A percentile compares a stretch with the other conserved stretches of the same genome.
phyloP scores from a whole-genome alignment of 92 coral and sea anemone species.

The Epizoanthus illoricatus region DNA sequence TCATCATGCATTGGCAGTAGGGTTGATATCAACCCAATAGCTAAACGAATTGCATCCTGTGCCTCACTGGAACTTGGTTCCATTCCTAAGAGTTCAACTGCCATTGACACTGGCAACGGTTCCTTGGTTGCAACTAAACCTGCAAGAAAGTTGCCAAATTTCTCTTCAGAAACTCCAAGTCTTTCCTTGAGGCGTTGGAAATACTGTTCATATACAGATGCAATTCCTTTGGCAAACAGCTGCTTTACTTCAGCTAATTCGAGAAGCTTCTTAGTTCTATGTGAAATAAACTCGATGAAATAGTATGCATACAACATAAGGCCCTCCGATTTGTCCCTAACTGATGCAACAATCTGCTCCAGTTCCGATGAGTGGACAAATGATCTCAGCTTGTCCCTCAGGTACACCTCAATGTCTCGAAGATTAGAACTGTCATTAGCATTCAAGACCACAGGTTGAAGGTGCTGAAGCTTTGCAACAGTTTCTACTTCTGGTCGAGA shows the following conservation, averaged over 20 bases:
- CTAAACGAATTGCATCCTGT: background rate
- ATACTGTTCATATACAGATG: constrained; percentile 39
- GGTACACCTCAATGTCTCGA: constrained; percentile 18
- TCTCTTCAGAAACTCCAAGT: background rate
- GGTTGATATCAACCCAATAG: constrained; percentile 24
- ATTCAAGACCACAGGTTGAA: constrained; percentile 1
- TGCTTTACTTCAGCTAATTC: background rate
- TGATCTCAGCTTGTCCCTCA: background rate
- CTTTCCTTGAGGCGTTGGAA: constrained; percentile 31
- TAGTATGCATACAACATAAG: constrained; percentile 40
- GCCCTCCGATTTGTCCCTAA: constrained; percentile 36
- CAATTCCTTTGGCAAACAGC: constrained; percentile 33
- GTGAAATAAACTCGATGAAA: constrained; percentile 19
- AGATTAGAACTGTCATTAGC: constrained; percentile 17
- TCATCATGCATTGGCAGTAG: constrained; percentile 28
- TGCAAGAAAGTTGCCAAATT: constrained; percentile 6
- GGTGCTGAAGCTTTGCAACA: constrained; percentile 6
- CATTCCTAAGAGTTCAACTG: constrained; percentile 6
- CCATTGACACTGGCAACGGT: constrained; percentile 30
- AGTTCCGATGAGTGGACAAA: background rate
- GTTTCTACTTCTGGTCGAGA: constrained; percentile 39
- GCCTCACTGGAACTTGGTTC: background rate
- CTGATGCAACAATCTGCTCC: constrained; percentile 4
- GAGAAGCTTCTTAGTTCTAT: background rate
- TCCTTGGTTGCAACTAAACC: constrained; percentile 21